Evolutionary conservation across 2,797 vertebrate genomes (phyloP).

Genomic region (Xiphophorus birchmanni): DNA sequence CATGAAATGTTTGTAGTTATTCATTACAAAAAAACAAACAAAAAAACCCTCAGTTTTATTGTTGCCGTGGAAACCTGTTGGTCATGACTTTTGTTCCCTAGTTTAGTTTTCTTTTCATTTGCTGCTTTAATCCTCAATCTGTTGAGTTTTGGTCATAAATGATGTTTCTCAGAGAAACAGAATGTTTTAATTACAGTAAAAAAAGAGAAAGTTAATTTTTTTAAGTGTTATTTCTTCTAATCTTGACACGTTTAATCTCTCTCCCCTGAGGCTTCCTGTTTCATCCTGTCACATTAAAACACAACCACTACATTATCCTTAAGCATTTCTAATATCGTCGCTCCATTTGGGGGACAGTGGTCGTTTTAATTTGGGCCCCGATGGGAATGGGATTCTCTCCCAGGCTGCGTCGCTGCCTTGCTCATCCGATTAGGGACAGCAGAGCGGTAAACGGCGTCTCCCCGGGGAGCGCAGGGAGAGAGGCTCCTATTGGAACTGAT

Average conservation of each 20-base stretch:
- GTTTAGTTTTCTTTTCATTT: neutral
- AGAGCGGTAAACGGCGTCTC: slow-evolving; percentile 52
- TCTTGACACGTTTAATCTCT: slow-evolving; percentile 36
- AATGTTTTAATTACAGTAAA: neutral
- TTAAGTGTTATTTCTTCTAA: slow-evolving; percentile 3
- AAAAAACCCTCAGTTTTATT: neutral
- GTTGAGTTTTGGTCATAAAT: neutral
- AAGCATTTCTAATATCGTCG: slow-evolving; percentile 44
- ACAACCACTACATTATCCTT: slow-evolving; percentile 40
- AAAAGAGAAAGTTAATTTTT: neutral
- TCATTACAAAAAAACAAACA: neutral
- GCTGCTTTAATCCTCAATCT: neutral
- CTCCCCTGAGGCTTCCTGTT: slow-evolving; percentile 28
- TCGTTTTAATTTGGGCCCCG: slow-evolving; percentile 36
- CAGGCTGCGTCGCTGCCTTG: slow-evolving; percentile 47
- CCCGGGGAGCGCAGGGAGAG: slow-evolving; percentile 43
- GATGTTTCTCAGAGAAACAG: too few relatives aligned
- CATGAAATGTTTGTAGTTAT: neutral
- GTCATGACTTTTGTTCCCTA: neutral
- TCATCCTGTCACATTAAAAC: slow-evolving; percentile 27
- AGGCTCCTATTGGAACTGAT: slow-evolving; percentile 51
- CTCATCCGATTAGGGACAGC: slow-evolving; percentile 55
- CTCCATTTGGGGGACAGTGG: slow-evolving; percentile 39
- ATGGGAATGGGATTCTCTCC: slow-evolving; percentile 59
- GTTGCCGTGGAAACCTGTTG: neutral